Base-by-base conservation (phyloP, 1,140 invertebrate genomes). In the Mactra quadrangularis region DNA sequence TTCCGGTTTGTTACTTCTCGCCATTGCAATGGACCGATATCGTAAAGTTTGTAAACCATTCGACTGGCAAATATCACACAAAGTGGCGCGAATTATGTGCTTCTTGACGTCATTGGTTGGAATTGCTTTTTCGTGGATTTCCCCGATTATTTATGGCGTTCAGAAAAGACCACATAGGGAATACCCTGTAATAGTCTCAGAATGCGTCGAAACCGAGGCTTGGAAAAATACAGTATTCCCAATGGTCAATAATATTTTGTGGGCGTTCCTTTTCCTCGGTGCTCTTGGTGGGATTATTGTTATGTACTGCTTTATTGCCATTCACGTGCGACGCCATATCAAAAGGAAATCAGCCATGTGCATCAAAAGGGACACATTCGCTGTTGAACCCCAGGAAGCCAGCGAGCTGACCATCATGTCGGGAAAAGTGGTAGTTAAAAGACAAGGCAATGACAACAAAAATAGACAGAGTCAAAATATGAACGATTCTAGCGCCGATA, bases 1-100 rank as follows among this genome's bases (percentile, higher is more conserved):
- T 7, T 74, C 70, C 7, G 70, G 57, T 4, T 38, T 74, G 25
- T n/a, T 82, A 1, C 45, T 82, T 11, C 47, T 82, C 6, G 55
- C 19, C 1, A 82, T 82, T 17, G 79, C 79, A 0, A 55, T 64
- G 11, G 79, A 82, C 70, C 52, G 79, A 19, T 75, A 82, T 35
- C 25, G 79, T n/a, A 82, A 75, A 50, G 70, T 82, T 17, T 82
- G 79, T n/a, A 66, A 53, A 45, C 60, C 79, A 15, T 75, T 74
- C 13, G 17, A 13, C 3, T 75, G 70, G 79, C 79, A 82, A 22
- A 75, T 82, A 50, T 66, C 70, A 9, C 35, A 33, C 1, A 53
- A 22, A 9, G 70, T 38, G 1, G 55, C 79, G 15, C 50, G 45
- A 27, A 50, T 19, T 29, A 52, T 82, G 57, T 82, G 79, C 2